Base-by-base conservation (phyloP, 2,797 vertebrate species). In the Bryconaethiops microstoma region DNA sequence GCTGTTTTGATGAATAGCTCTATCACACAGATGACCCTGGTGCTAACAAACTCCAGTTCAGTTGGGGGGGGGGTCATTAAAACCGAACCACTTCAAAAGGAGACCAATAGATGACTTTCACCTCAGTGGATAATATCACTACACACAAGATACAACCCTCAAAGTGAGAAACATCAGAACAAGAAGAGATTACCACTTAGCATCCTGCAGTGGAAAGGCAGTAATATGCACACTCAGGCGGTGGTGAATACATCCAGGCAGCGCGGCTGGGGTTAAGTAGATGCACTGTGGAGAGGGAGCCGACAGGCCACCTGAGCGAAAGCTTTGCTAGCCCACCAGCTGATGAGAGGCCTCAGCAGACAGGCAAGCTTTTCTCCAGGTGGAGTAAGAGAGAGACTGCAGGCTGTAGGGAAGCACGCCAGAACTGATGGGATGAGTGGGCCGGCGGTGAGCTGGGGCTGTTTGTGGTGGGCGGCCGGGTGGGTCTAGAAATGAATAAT, bases 401-500 rank as follows among this genome's bases (percentile, higher is more conserved):
- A 21, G 13, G 52, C 50, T 63, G 45, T 39, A 65, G 50, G 55
- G 54, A 59, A 74, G 48, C 29, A 55, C 25, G 39, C 23, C 50
- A 68, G 23, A 50, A 19, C 64, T 78, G 42, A 50, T 60, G 21
- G 62, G 25, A 78, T 68, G 70, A 68, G 76, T 52, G 39, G 69
- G 75, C 40, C 17, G 45, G 57, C 59, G 54, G 21, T 67, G 50
- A 78, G 62, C 40, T 64, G 63, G 40, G 52, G 52, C 40, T 74
- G 52, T 16, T 21, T 65, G 21, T 59, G 25, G 59, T 73, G 62
- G 74, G 74, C 8, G 40, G 48, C 9, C 25, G 14, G 35, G 60
- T 74, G 42, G 52, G 64, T 60, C 40, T 67, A 62, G 14, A 69
- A 82, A 78, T 78, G 25, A 68, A 68, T 74, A 60, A 74, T 65